A percentile compares a stretch with the other conserved stretches of the same genome.
Conservation (phyloP, 2,113 vertebrate genomes). For the Thunnus maccoyii region DNA sequence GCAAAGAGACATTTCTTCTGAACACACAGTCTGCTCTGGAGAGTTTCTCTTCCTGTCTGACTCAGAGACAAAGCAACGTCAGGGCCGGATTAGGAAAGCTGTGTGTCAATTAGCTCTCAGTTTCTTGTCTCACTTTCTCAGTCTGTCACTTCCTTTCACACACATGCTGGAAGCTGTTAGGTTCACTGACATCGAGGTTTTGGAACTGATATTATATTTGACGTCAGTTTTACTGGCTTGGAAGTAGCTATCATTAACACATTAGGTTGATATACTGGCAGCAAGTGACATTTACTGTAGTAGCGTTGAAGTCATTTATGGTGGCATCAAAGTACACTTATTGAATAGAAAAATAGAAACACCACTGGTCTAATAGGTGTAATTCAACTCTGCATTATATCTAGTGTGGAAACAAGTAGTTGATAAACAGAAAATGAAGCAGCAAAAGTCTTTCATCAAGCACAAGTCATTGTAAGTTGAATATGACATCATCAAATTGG, state of each 20-base stretch:
- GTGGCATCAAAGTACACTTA: neutral
- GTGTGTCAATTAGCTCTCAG: constrained; percentile 21
- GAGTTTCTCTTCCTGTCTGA: constrained; percentile 58
- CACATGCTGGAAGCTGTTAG: neutral
- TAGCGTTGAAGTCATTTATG: neutral
- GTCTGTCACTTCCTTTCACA: neutral
- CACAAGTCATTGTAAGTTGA: too few species aligned
- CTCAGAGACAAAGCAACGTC: constrained; percentile 11
- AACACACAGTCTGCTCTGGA: constrained; percentile 18
- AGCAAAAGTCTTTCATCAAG: too few species aligned
- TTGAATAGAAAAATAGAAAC: neutral
- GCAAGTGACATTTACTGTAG: neutral
- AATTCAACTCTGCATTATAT: too few species aligned
- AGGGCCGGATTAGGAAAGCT: neutral
- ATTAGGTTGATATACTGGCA: neutral
- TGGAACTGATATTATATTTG: constrained; percentile 9
- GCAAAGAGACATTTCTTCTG: constrained; percentile 19
- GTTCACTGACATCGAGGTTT: neutral
- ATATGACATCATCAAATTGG: too few species aligned
- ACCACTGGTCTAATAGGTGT: too few species aligned
- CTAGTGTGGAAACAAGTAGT: too few species aligned
- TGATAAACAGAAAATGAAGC: too few species aligned
- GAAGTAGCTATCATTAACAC: neutral
- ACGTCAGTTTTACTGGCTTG: neutral
- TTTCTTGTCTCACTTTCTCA: constrained; percentile 17